phyloP scores from a whole-genome alignment of 1,140 invertebrate genomes.

The Lasioglossum baleicum region DNA sequence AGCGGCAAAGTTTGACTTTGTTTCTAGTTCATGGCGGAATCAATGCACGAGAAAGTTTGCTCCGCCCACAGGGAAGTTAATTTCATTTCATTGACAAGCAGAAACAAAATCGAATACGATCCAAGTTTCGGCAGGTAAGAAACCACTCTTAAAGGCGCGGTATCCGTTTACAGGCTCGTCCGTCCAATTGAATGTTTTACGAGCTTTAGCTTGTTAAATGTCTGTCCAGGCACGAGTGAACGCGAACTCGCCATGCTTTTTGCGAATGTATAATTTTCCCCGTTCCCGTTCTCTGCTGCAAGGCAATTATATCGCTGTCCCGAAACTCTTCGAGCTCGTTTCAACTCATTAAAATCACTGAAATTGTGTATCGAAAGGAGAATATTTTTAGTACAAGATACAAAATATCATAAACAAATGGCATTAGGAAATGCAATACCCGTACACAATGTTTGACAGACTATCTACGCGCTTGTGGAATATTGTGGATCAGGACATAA shows the following conservation, averaged over 20 bases:
- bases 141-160: constrained; percentile 36
- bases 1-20: constrained; percentile 9
- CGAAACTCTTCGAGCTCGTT: not conserved
- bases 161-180: constrained; percentile 28
- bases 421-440: too few relatives aligned
- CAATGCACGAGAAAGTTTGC: constrained; percentile 45
- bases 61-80: constrained; percentile 41
- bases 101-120: constrained; percentile 48
- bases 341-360: not conserved
- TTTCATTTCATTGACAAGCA: constrained; percentile 53
- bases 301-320: not conserved
- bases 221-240: constrained; percentile 9
- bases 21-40: constrained; percentile 25
- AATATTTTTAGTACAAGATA: too few relatives aligned
- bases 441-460: too few relatives aligned
- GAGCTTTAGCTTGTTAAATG: constrained; percentile 52
- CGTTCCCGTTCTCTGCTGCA: not conserved
- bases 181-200: constrained; percentile 58
- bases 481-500: too few relatives aligned
- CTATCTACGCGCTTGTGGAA: too few relatives aligned
- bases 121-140: constrained; percentile 52
- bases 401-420: too few relatives aligned
- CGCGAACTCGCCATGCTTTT: constrained; percentile 9
- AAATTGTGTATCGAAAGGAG: not conserved
- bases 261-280: constrained; percentile 14